These are phyloP conservation scores for Diorhabda sublineata DNA, from an alignment of 1,140 invertebrate species.

Conservation along the genomic window DNA sequence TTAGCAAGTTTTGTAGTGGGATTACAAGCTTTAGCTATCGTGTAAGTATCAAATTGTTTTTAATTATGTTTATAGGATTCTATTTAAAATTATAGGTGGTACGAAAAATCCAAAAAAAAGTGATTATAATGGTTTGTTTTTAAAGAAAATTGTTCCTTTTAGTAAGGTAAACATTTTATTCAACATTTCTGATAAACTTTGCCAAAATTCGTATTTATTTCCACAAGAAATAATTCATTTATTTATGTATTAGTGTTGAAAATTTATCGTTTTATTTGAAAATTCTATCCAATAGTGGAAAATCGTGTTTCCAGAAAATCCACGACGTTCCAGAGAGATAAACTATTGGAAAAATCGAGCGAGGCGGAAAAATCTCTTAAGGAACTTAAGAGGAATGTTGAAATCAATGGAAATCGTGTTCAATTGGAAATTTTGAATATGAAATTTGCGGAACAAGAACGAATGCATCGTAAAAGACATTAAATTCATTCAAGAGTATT, in stretches of 20 bases:
- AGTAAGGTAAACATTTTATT: no score
- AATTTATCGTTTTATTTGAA: no score
- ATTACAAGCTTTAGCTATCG: slow-evolving; percentile 55
- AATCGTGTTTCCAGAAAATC: slow-evolving; percentile 46
- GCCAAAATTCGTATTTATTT: no score
- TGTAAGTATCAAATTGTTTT: slow-evolving; percentile 43
- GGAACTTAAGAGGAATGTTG: slow-evolving; percentile 48
- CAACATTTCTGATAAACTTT: no score
- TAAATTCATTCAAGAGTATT: background rate
- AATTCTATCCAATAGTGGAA: no score
- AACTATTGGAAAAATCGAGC: slow-evolving; percentile 48
- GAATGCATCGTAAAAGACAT: background rate
- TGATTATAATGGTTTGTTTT: no score
- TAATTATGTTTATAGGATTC: no score
- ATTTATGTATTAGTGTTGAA: no score
- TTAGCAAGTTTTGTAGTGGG: slow-evolving; percentile 51
- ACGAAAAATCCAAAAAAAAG: no score
- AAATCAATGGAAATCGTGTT: slow-evolving; percentile 52
- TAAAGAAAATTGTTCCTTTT: no score
- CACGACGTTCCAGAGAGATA: slow-evolving; percentile 46
- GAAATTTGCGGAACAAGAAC: slow-evolving; percentile 18
- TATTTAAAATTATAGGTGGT: no score
- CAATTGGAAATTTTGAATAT: slow-evolving; percentile 41
- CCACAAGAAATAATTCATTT: no score
- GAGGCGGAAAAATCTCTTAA: slow-evolving; percentile 49